Evolutionary conservation across 2,113 vertebrate genomes (phyloP).

Genomic region (Garra rufa): DNA sequence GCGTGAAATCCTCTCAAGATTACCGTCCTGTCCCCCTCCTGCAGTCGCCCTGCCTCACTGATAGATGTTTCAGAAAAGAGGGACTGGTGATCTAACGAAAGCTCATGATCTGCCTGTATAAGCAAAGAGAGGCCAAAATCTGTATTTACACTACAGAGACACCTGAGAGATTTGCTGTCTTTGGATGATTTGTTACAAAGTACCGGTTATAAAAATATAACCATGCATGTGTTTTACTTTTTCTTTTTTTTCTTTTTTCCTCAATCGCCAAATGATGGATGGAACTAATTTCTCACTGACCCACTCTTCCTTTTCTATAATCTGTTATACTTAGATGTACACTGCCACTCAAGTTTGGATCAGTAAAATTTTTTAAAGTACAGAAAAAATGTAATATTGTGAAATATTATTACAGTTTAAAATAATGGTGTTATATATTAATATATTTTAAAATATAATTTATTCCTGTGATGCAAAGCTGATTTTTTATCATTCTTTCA

Average conservation of each 20-base stretch:
- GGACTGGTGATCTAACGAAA: not conserved
- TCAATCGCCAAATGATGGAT: no score
- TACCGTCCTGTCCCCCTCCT: constrained; percentile 21
- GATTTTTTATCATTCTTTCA: no score
- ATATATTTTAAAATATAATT: no score
- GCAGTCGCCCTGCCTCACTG: not conserved
- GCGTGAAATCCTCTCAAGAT: constrained; percentile 62
- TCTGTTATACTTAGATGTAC: no score
- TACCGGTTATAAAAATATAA: not conserved
- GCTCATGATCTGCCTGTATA: not conserved
- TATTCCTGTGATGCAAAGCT: no score
- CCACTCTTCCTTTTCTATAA: no score
- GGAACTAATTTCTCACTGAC: no score
- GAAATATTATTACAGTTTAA: no score
- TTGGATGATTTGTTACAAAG: not conserved
- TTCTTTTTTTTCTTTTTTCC: not conserved
- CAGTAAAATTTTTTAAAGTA: no score
- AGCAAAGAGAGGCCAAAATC: not conserved
- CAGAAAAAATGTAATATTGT: no score
- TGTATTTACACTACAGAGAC: not conserved
- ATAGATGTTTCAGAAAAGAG: constrained; percentile 43
- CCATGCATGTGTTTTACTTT: not conserved
- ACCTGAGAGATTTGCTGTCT: not conserved
- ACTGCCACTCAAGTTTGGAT: no score
- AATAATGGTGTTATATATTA: no score